Conservation (phyloP, 2,113 vertebrate genomes). For the Festucalex cinctus region DNA sequence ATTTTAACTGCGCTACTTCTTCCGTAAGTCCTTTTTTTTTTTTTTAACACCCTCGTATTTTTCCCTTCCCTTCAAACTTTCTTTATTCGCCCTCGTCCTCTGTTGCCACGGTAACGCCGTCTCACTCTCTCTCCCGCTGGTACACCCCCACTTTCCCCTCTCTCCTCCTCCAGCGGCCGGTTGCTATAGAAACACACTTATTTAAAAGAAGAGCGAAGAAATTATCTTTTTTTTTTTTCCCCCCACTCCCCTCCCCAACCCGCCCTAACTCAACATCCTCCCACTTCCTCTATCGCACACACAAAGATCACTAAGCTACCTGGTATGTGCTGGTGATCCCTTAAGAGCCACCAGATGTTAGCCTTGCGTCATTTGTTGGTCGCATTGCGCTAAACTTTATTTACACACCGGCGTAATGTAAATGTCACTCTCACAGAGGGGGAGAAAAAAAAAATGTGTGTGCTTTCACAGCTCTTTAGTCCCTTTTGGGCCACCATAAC, state of each 20-base stretch:
- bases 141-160: constrained; percentile 50
- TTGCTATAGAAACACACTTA: constrained; percentile 77
- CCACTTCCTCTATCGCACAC: background rate
- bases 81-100: constrained; percentile 49
- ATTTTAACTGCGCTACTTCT: constrained; percentile 5
- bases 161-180: constrained; percentile 49
- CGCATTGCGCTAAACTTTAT: background rate
- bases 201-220: constrained; percentile 73
- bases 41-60: background rate
- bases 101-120: constrained; percentile 66
- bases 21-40: background rate
- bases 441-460: background rate
- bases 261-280: background rate
- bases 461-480: background rate
- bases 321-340: background rate
- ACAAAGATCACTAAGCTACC: background rate
- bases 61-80: constrained; percentile 30
- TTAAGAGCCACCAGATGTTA: background rate
- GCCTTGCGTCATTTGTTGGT: background rate
- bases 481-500: background rate
- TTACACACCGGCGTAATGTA: background rate
- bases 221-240: constrained; percentile 60
- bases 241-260: background rate
- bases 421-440: background rate
- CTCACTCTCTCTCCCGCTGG: constrained; percentile 33